Conservation (phyloP, 2,113 vertebrate genomes). For the Ammodytes marinus region DNA sequence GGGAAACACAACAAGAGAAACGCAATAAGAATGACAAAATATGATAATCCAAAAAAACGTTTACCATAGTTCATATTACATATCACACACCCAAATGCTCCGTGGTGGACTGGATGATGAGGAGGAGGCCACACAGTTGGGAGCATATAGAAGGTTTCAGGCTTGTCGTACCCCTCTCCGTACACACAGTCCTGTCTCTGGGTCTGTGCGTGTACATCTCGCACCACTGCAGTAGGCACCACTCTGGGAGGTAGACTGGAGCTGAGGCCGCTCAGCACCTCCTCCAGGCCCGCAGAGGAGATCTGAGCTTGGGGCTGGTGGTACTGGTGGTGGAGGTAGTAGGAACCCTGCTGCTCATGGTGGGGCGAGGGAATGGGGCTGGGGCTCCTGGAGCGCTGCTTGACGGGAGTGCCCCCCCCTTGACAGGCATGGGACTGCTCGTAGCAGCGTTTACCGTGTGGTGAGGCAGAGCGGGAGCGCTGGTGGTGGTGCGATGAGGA, state of each 20-base stretch:
- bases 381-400: slow-evolving; percentile 90
- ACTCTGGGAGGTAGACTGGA: slow-evolving; percentile 77
- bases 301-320: slow-evolving; percentile 57
- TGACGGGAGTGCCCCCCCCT: slow-evolving; percentile 81
- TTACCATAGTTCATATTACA: background rate
- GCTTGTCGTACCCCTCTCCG: slow-evolving; percentile 56
- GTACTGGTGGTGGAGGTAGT: slow-evolving; percentile 69
- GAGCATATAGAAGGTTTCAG: slow-evolving; percentile 87
- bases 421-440: slow-evolving; percentile 83
- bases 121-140: slow-evolving; percentile 89
- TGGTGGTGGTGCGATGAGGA: slow-evolving; percentile 76
- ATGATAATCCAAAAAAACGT: background rate
- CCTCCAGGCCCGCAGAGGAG: slow-evolving; percentile 82
- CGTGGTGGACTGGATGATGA: slow-evolving; percentile 81
- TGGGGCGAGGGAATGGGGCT: slow-evolving; percentile 90
- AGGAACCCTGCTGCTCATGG: slow-evolving; percentile 75
- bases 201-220: slow-evolving; percentile 80
- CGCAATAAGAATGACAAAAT: background rate
- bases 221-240: slow-evolving; percentile 87
- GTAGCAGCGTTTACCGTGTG: slow-evolving; percentile 93
- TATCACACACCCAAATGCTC: slow-evolving; percentile 80
- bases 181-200: slow-evolving; percentile 83
- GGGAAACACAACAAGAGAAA: background rate
- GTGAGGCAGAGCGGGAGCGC: slow-evolving; percentile 93
- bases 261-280: slow-evolving; percentile 86